phyloP scores from a whole-genome alignment of 2,888 invertebrate genomes.

The Cataglyphis altisquamis region DNA sequence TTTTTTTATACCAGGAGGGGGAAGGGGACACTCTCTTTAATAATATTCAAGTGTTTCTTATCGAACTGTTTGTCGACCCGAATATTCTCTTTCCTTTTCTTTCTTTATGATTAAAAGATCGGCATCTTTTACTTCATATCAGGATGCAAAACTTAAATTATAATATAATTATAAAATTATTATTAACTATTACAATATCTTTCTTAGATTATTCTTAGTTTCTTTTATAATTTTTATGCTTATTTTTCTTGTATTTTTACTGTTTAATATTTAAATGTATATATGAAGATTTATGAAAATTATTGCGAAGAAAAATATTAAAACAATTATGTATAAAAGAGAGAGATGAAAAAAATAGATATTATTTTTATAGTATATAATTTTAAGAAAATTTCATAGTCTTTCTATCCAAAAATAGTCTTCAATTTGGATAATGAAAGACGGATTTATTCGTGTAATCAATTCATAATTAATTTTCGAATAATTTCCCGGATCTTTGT shows the following conservation, averaged over 20 bases:
- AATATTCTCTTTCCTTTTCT: constrained; percentile 6
- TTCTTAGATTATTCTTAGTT: no score
- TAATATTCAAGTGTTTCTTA: constrained; percentile 18
- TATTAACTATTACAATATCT: no score
- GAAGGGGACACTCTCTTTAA: constrained; percentile 4
- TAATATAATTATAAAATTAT: not conserved
- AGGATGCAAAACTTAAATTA: not conserved
- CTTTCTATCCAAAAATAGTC: not conserved
- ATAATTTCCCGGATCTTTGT: not conserved
- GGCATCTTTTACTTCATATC: not conserved
- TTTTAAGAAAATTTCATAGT: not conserved
- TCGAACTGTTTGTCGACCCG: not conserved
- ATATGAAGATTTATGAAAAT: not conserved
- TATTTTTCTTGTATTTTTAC: no score
- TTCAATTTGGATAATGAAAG: not conserved
- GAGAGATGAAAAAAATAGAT: not conserved
- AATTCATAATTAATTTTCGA: not conserved
- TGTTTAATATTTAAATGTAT: no score
- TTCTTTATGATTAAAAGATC: not conserved
- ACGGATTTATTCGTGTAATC: not conserved
- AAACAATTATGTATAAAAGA: not conserved
- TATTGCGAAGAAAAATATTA: not conserved
- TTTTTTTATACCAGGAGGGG: not conserved
- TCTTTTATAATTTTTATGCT: no score
- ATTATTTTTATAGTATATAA: not conserved